Evolutionary conservation across 2,797 vertebrate genomes (phyloP), one percentile per base, ranked within the genome.

Genomic region (Micrastur ruficollis): DNA sequence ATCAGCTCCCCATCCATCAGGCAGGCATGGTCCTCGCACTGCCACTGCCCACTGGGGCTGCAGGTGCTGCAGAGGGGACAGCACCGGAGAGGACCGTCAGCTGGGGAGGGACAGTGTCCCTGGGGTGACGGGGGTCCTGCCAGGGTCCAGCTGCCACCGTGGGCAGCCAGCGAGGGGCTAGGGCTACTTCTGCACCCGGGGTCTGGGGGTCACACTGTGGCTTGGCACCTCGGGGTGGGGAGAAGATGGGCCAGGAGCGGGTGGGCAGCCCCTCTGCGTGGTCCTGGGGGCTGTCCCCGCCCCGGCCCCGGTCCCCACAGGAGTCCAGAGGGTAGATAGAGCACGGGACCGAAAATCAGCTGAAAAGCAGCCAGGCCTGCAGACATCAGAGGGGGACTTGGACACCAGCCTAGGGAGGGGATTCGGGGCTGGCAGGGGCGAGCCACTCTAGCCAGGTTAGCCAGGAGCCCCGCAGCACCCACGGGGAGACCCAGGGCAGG

Each of bases 21-120:
- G 93, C 99, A 99, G 40, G 98, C 97, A 3, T 98, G 97, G 96
- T 99, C 98, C 97, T 99, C 99, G 68, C 99, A 99, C 31, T 98
- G 98, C 99, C 99, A 99, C 73, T 96, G 98, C 17, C 99, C 99
- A 0, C 97, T 87, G 2, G 97, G 94, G 56, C 98, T 94, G 74
- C 99, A 99, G 29, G 99, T 99, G 91, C 99, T 99, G 94, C 32
- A 22, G 80, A 81, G 49, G 74, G 70, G 40, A 75, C 7, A 44
- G 67, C 40, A 90, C 7, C 27, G 0, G 42, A n/a, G 21, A 82
- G 49, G n/a, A 86, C n/a, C 32, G 12, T 2, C 34, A 44, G 50
- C 14, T 3, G 3, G 11, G 2, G 55, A 17, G 23, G 50, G 14
- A 10, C 1, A 1, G 14, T 32, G 76, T 11, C 86, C 70, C 29